phyloP scores from a whole-genome alignment of 2,113 vertebrate genomes.

The Platysternon megacephalum region DNA sequence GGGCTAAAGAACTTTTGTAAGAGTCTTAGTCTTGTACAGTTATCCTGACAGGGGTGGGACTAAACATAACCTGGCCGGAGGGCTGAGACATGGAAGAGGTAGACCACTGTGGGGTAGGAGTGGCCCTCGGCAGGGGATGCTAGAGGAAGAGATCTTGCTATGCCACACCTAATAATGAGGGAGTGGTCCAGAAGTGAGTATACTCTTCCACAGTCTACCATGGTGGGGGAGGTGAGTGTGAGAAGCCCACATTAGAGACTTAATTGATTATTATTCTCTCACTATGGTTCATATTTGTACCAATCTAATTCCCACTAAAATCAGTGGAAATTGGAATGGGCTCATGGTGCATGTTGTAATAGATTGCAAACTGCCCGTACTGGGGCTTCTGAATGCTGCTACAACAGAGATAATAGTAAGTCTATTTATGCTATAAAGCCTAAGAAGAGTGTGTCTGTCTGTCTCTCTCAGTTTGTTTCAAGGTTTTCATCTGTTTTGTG shows the following conservation, averaged over 20 bases:
- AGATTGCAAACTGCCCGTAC: not conserved
- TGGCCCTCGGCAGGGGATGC: too few species aligned
- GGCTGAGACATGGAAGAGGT: too few species aligned
- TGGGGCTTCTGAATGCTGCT: accelerated
- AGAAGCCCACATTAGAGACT: not conserved
- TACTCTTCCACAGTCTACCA: not conserved
- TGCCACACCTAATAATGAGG: too few species aligned
- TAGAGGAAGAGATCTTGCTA: too few species aligned
- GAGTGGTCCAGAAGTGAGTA: too few species aligned
- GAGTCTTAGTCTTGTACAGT: too few species aligned
- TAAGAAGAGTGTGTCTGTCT: accelerated
- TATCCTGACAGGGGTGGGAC: too few species aligned
- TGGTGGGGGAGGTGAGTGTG: not conserved
- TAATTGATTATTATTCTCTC: not conserved
- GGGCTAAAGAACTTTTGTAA: too few species aligned
- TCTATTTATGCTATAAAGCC: not conserved
- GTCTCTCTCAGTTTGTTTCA: not conserved
- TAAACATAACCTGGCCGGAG: too few species aligned
- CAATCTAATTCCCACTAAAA: not conserved
- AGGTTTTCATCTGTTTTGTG: not conserved
- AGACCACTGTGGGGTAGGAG: too few species aligned
- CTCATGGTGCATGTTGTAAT: not conserved
- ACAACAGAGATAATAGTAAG: not conserved
- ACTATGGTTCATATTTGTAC: not conserved
- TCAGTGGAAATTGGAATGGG: not conserved